phyloP scores from a whole-genome alignment of 1,140 invertebrate genomes.

The Caenorhabditis briggsae region DNA sequence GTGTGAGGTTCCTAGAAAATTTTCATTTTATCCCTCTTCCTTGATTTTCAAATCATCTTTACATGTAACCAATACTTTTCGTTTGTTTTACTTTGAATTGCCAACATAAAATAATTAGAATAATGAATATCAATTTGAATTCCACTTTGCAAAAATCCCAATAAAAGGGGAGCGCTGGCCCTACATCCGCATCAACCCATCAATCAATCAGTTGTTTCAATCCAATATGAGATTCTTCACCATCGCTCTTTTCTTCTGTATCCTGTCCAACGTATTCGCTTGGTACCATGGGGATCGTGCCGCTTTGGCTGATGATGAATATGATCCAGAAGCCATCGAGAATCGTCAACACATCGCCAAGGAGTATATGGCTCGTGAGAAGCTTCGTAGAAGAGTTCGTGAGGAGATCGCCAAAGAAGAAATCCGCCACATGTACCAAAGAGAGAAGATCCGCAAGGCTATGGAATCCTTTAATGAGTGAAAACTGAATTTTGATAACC shows the following conservation, averaged over 20 bases:
- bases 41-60: neutral
- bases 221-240: slow-evolving; percentile 6
- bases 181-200: neutral
- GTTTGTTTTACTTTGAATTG: neutral
- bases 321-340: neutral
- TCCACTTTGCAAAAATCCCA: neutral
- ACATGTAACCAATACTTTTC: neutral
- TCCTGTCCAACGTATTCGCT: neutral
- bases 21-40: neutral
- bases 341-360: slow-evolving; percentile 1
- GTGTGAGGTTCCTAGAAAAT: too few species aligned
- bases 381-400: slow-evolving; percentile 6
- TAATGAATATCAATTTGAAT: neutral
- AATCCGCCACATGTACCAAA: slow-evolving; percentile 2
- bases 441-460: neutral
- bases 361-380: slow-evolving; percentile 15
- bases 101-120: neutral
- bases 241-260: slow-evolving; percentile 12
- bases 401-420: slow-evolving; percentile 9
- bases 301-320: neutral
- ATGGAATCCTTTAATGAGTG: neutral
- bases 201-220: slow-evolving; percentile 3
- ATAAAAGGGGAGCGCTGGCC: neutral
- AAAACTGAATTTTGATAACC: neutral
- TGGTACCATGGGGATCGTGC: neutral